Percentiles rank a stretch among this genome's conserved stretches.
phyloP scores from a whole-genome alignment of 2,113 vertebrate genomes.

The Crotophaga sulcirostris region DNA sequence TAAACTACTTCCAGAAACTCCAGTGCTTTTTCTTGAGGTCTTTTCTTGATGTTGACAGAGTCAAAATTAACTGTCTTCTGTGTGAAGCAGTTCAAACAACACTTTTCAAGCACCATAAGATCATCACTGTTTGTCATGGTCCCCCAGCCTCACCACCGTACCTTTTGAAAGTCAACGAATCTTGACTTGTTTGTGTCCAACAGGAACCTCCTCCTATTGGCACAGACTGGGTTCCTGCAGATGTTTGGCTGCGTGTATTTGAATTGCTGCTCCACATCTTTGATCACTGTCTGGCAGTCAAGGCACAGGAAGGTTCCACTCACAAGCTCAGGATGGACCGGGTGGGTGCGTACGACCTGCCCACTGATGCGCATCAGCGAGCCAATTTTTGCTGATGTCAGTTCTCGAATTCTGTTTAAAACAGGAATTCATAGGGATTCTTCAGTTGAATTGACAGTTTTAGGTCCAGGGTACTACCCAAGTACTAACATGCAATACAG shows the following conservation, averaged over 20 bases:
- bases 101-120: neutral
- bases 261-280: conserved; percentile 96
- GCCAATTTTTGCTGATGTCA: conserved; percentile 91
- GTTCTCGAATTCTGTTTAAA: conserved; percentile 88
- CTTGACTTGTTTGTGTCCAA: conserved; percentile 97
- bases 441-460: neutral
- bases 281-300: conserved; percentile 93
- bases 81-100: neutral
- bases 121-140: fast-evolving
- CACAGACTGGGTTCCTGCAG: conserved; percentile 96
- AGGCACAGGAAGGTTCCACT: conserved; percentile 94
- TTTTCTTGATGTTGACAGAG: neutral
- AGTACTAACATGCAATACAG: neutral
- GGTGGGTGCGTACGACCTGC: conserved; percentile 96
- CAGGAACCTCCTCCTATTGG: conserved; percentile 92
- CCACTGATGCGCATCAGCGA: conserved; percentile 93
- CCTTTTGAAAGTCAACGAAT: conserved; percentile 99
- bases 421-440: neutral
- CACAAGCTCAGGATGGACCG: conserved; percentile 94
- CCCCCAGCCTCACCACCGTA: neutral
- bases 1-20: neutral
- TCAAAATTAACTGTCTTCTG: neutral
- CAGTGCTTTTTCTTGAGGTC: neutral
- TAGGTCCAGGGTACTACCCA: neutral
- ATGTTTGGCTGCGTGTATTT: conserved; percentile 96